Percentiles rank a stretch among this genome's conserved stretches.
phyloP scores from a whole-genome alignment of 2,113 vertebrate species.

The Pyxicephalus adspersus region DNA sequence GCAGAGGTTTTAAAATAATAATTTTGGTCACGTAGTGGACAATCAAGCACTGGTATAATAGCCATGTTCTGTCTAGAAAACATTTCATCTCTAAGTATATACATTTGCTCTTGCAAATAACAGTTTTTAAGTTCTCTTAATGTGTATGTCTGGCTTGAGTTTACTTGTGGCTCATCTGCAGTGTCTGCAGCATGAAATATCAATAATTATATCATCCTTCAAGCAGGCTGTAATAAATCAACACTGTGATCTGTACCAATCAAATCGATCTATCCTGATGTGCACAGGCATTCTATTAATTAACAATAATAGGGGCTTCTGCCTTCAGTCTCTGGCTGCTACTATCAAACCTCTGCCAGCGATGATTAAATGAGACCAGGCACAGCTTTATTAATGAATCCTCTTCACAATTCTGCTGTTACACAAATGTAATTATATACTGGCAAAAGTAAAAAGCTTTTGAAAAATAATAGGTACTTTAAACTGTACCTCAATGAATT shows the following conservation, averaged over 20 bases:
- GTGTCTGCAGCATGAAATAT: conserved; percentile 46
- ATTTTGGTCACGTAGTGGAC: conserved; percentile 43
- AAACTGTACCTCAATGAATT: neutral
- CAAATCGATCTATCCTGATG: conserved; percentile 45
- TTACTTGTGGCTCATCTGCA: conserved; percentile 11
- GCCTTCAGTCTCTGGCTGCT: conserved; percentile 41
- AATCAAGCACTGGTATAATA: conserved; percentile 31
- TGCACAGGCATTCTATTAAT: conserved; percentile 53
- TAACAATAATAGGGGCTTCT: conserved; percentile 56
- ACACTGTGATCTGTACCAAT: conserved; percentile 46
- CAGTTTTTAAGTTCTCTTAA: conserved; percentile 43
- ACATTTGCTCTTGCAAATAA: conserved; percentile 45
- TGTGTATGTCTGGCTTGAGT: conserved; percentile 34
- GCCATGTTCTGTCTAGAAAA: conserved; percentile 30
- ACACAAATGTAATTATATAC: conserved; percentile 44
- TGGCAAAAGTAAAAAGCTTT: conserved; percentile 42
- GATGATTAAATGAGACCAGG: conserved; percentile 50
- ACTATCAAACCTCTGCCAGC: conserved; percentile 50
- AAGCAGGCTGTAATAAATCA: conserved; percentile 48
- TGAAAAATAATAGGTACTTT: conserved; percentile 31
- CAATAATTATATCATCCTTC: conserved; percentile 38
- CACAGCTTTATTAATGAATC: conserved; percentile 50
- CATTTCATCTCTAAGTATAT: conserved; percentile 48
- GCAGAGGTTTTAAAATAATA: conserved; percentile 43
- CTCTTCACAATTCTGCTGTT: conserved; percentile 38